phyloP scores from a whole-genome alignment of 1,140 invertebrate species.

The Aphelenchoides fujianensis region DNA sequence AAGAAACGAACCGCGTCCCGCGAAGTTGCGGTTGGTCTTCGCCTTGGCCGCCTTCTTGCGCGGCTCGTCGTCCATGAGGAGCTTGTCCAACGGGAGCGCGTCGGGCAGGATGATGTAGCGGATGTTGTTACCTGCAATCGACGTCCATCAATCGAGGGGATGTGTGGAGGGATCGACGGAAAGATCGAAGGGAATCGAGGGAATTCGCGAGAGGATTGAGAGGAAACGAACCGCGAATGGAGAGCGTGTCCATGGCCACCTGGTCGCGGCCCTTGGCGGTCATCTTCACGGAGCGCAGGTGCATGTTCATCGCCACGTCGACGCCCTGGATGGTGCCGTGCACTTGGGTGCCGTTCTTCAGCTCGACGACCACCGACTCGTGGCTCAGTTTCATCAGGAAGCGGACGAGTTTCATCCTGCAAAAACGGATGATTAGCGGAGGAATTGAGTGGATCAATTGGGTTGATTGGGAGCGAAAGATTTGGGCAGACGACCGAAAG shows the following conservation, averaged over 20 bases:
- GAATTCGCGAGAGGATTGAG: too few relatives aligned
- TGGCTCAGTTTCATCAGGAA: slow-evolving; percentile 99
- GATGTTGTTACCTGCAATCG: slow-evolving; percentile 79
- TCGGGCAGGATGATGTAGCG: slow-evolving; percentile 90
- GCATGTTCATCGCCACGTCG: slow-evolving; percentile 99
- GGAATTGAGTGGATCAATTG: too few relatives aligned
- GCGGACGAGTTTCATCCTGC: slow-evolving; percentile 66
- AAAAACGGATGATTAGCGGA: too few relatives aligned
- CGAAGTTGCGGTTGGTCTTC: too few relatives aligned
- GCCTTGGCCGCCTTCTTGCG: slow-evolving; percentile 78
- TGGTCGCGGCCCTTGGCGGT: slow-evolving; percentile 92
- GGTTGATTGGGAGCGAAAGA: too few relatives aligned
- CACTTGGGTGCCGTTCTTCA: slow-evolving; percentile 98
- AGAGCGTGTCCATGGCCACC: slow-evolving; percentile 84
- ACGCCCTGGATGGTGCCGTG: slow-evolving; percentile 71
- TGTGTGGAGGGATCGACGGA: too few relatives aligned
- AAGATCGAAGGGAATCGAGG: too few relatives aligned
- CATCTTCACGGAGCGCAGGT: slow-evolving; percentile 96
- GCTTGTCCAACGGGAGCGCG: slow-evolving; percentile 85
- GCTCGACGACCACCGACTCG: slow-evolving; percentile 96
- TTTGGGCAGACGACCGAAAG: too few relatives aligned
- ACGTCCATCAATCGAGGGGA: too few relatives aligned
- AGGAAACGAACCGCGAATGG: slow-evolving; percentile 72
- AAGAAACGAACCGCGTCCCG: too few relatives aligned
- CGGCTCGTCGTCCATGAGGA: slow-evolving; percentile 92